phyloP scores from a whole-genome alignment of 2,797 vertebrate species.

The Thripadectes ignobilis region DNA sequence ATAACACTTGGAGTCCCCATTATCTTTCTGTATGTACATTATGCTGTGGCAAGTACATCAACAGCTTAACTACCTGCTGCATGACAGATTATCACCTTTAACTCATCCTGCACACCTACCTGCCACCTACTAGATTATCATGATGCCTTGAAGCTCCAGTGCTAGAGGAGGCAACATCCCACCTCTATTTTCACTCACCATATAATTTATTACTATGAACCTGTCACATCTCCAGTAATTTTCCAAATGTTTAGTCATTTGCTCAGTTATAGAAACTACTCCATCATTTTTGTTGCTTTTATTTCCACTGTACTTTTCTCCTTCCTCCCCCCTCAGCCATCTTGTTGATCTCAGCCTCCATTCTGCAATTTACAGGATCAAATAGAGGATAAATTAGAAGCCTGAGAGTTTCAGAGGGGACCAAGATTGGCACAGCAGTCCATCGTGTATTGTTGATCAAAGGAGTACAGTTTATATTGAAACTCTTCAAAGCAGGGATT shows the following conservation, averaged over 20 bases:
- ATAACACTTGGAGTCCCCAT: neutral
- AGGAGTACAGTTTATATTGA: neutral
- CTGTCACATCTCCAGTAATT: neutral
- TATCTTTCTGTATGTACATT: neutral
- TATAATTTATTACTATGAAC: neutral
- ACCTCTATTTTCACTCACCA: neutral
- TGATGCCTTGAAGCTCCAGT: neutral
- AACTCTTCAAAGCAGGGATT: neutral
- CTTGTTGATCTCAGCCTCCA: neutral
- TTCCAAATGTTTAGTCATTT: neutral
- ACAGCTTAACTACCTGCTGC: neutral
- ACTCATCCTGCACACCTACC: neutral
- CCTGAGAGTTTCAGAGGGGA: neutral
- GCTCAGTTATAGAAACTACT: neutral
- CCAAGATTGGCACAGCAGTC: neutral
- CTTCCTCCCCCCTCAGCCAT: neutral
- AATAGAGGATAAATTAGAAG: neutral
- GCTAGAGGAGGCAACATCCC: neutral
- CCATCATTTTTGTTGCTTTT: neutral
- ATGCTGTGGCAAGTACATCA: neutral
- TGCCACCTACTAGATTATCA: neutral
- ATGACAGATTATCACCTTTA: neutral
- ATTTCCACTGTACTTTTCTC: neutral
- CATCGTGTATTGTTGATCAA: neutral
- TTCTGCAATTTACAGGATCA: conserved; percentile 4